Evolutionary conservation across 1,140 invertebrate genomes (phyloP), one percentile per base, ranked within the genome.

Genomic region (Campoletis sonorensis): DNA sequence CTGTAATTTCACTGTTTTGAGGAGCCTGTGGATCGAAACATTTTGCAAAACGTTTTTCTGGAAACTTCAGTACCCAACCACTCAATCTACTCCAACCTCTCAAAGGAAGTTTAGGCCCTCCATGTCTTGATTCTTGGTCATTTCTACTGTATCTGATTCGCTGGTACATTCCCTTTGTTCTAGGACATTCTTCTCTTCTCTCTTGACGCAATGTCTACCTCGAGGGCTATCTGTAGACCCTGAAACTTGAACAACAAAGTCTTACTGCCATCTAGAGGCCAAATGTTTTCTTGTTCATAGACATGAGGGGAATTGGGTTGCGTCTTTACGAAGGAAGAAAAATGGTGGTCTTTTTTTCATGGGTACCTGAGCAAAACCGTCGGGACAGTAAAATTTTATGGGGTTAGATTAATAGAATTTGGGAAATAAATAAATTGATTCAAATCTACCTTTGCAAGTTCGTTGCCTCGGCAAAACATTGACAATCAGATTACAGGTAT

Each of bases 1-100:
- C 15, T 58, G 37, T 13, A 8, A 49, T 30, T 18, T 21, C 45
- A 18, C 71, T 73, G 40, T 73, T 73, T 73, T 40, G 40, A 73
- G 71, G 71, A 73, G 71, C 21, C 37, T 4, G 49, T 54, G 49
- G 16, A 75, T 23, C 49, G n/a, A 15, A 58, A 75, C 72, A 75
- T 58, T 51, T 75, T 75, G 23, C 72, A 75, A 75, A 58, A 58
- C 33, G 71, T 73, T 21, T 73, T 73, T 73, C 71, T 21, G 40
- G 40, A 51, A 49, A 73, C 18, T 73, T 40, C 40, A n/a, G 8
- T 33, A 21, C 13, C 37, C 71, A 21, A 23, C 71, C 10, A 71
- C 68, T 16, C 15, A 2, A 73, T 73, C 18, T 73, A 73, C 71
- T 73, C 40, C 54, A 37, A 73, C 71, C 71, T 51, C 40, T 73